A percentile compares a stretch with the other conserved stretches of the same genome.
phyloP scores from a whole-genome alignment of 2,888 invertebrate genomes.

The Andrena bucephala region DNA sequence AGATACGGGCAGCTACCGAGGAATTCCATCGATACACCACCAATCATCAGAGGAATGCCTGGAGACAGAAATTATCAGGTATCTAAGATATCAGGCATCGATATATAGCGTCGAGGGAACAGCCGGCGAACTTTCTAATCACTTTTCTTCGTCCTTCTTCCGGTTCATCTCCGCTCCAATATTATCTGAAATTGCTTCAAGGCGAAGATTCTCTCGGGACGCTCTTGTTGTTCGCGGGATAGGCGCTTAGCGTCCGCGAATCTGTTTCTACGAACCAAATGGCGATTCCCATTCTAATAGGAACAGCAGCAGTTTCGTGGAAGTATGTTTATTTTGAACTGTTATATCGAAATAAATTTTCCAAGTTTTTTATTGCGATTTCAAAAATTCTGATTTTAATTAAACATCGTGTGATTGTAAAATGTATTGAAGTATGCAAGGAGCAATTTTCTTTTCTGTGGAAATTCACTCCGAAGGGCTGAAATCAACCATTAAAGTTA shows the following conservation, averaged over 20 bases:
- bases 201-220: conserved; percentile 18
- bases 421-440: too few relatives aligned
- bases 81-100: conserved; percentile 41
- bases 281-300: background rate
- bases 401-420: too few relatives aligned
- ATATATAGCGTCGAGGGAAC: conserved; percentile 52
- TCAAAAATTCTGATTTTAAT: too few relatives aligned
- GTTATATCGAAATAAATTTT: too few relatives aligned
- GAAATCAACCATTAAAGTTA: too few relatives aligned
- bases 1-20: conserved; percentile 23
- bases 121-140: conserved; percentile 58
- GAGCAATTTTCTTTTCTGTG: too few relatives aligned
- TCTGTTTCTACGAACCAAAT: conserved; percentile 12
- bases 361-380: too few relatives aligned
- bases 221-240: conserved; percentile 25
- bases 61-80: conserved; percentile 51
- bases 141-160: conserved; percentile 48
- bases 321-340: too few relatives aligned
- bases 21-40: conserved; percentile 21
- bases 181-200: conserved; percentile 59
- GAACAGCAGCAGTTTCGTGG: background rate
- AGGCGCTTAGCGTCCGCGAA: conserved; percentile 26
- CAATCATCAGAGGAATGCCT: conserved; percentile 30
- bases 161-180: conserved; percentile 36
- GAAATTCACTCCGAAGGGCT: too few relatives aligned